Evolutionary conservation across 2,888 invertebrate species (phyloP).

Genomic region (Diploptera punctata): DNA sequence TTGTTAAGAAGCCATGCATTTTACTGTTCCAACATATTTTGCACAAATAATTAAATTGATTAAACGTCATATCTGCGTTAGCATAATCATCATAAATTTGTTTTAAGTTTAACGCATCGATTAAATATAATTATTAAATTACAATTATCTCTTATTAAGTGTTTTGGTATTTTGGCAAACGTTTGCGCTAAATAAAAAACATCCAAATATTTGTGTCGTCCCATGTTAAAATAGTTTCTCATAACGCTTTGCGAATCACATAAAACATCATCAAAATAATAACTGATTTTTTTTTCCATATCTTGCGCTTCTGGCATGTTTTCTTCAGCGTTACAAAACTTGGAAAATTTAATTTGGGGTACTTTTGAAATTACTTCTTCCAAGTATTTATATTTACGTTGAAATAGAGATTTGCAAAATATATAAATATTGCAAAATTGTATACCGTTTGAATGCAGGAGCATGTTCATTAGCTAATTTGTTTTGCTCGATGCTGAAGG

Average conservation of each 20-base stretch:
- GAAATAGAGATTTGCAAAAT: background rate
- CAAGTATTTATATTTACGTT: background rate
- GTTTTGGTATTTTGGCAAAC: no score
- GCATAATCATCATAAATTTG: no score
- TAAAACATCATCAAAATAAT: background rate
- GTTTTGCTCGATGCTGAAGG: background rate
- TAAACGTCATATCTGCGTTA: background rate
- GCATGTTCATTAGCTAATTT: background rate
- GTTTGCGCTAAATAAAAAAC: background rate
- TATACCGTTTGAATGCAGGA: background rate
- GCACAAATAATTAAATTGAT: background rate
- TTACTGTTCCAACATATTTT: background rate
- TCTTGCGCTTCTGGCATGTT: no score
- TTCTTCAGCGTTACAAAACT: no score
- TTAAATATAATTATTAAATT: background rate
- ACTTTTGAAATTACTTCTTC: background rate
- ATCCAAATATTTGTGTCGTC: background rate
- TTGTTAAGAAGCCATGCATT: background rate
- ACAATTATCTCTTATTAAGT: no score
- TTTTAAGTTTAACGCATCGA: background rate
- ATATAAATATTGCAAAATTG: background rate
- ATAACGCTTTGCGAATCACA: background rate
- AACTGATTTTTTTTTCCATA: no score
- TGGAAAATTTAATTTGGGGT: background rate
- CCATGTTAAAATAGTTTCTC: background rate